Evolutionary conservation across 2,888 invertebrate genomes (phyloP).

Genomic region (Clepsis dumicolana): DNA sequence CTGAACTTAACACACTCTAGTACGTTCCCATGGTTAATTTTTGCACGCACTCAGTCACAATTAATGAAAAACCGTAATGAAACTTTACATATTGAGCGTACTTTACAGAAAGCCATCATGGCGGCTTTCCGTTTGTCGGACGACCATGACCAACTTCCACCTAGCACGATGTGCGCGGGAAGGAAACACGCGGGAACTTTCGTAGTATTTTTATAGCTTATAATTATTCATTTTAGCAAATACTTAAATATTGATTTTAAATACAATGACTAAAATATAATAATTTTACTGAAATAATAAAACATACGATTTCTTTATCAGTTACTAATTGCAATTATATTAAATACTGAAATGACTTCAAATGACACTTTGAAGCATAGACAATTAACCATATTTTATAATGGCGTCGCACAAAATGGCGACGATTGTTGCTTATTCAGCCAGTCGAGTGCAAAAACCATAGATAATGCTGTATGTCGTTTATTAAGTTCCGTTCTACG

Average conservation of each 20-base stretch:
- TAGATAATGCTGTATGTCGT: constrained; percentile 8
- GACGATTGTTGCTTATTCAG: constrained; percentile 13
- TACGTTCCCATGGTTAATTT: constrained; percentile 91
- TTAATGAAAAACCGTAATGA: constrained; percentile 90
- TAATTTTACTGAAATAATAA: not conserved
- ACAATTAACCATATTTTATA: constrained; percentile 17
- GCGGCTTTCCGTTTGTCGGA: constrained; percentile 89
- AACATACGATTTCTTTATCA: not conserved
- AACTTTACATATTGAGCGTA: constrained; percentile 91
- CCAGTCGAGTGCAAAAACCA: constrained; percentile 7
- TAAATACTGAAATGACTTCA: constrained; percentile 34
- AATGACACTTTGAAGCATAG: constrained; percentile 39
- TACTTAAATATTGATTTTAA: constrained; percentile 11
- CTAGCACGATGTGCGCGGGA: constrained; percentile 90
- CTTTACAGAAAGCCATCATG: constrained; percentile 94
- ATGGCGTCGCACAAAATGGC: constrained; percentile 5
- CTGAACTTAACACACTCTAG: constrained; percentile 88
- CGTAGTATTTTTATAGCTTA: constrained; percentile 60
- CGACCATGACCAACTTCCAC: constrained; percentile 89
- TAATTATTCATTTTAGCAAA: constrained; percentile 28
- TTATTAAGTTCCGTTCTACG: constrained; percentile 16
- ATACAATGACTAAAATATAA: constrained; percentile 14
- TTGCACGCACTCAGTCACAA: constrained; percentile 92
- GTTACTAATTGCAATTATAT: not conserved
- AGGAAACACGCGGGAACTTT: constrained; percentile 87